These are phyloP conservation scores for Ellobium chinense DNA, from an alignment of 2,888 invertebrate species.

Conservation along the genomic window DNA sequence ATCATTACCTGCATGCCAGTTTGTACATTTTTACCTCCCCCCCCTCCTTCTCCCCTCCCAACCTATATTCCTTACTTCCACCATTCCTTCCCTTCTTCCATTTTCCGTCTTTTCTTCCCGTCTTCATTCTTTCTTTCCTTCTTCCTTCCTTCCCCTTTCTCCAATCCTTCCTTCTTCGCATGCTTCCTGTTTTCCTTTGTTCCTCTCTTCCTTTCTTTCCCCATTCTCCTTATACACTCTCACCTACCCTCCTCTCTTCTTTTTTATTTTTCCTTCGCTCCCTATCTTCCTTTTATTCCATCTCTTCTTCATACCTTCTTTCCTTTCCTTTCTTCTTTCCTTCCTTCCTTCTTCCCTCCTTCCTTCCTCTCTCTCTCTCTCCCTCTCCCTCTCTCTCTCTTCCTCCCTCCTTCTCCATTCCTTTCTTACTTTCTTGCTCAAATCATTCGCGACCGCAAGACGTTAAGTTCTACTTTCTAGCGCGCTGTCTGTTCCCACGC, in stretches of 20 bases:
- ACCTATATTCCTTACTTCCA: background rate
- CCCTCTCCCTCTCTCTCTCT: constrained; percentile 4
- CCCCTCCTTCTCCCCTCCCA: background rate
- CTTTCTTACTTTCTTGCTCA: constrained; percentile 9
- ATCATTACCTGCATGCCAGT: too few species aligned
- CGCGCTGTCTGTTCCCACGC: too few species aligned
- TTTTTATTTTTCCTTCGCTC: background rate
- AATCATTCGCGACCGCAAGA: too few species aligned
- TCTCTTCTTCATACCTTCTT: background rate
- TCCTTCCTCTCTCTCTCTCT: constrained; percentile 20
- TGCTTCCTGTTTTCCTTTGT: background rate
- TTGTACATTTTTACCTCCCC: background rate
- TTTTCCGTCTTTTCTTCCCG: background rate
- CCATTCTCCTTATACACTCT: background rate
- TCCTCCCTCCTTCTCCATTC: constrained; percentile 17
- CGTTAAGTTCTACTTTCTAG: too few species aligned
- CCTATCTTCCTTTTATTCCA: background rate
- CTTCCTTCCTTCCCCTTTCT: background rate
- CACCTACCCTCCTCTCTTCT: background rate
- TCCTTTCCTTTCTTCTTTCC: background rate
- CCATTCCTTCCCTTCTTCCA: background rate
- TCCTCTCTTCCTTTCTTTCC: background rate
- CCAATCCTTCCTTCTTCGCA: background rate
- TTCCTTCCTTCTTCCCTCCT: background rate
- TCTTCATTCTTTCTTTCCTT: background rate